These are phyloP conservation scores for Diarsia mendica DNA, from an alignment of 2,888 invertebrate species.

Conservation along the genomic window DNA sequence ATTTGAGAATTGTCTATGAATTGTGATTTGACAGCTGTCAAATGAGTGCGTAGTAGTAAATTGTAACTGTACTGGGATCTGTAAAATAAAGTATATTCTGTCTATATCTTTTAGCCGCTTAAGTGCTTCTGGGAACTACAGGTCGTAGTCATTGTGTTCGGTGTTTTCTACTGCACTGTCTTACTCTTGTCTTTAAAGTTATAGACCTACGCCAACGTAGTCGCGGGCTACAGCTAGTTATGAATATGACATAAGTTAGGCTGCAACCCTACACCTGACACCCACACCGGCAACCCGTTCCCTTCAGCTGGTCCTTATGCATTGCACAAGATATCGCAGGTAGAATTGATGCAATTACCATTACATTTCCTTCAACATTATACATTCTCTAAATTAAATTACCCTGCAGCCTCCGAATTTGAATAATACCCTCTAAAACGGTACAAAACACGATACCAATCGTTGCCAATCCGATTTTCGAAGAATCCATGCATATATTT, in stretches of 20 bases:
- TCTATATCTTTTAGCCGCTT: not conserved
- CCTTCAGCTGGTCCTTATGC: conserved; percentile 30
- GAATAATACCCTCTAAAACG: conserved; percentile 59
- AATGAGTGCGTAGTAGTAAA: not conserved
- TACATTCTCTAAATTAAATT: conserved; percentile 35
- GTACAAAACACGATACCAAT: conserved; percentile 54
- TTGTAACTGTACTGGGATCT: not conserved
- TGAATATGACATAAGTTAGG: not conserved
- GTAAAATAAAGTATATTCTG: not conserved
- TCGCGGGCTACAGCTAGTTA: not conserved
- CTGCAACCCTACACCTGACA: conserved; percentile 33
- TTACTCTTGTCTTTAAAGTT: not conserved
- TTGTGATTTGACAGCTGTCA: conserved; percentile 30
- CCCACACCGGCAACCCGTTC: conserved; percentile 29
- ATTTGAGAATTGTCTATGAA: not conserved
- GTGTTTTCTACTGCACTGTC: too few species aligned
- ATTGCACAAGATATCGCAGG: conserved; percentile 45
- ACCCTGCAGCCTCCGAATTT: conserved; percentile 41
- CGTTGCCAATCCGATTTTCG: conserved; percentile 55
- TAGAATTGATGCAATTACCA: conserved; percentile 42
- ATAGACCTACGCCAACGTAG: not conserved
- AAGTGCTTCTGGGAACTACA: too few species aligned
- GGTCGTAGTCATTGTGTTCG: too few species aligned
- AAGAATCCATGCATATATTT: conserved; percentile 61
- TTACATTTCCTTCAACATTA: conserved; percentile 30